Percentiles rank a stretch among this genome's conserved stretches.
phyloP scores from a whole-genome alignment of 2,113 vertebrate species.

The Rhipidura dahli region DNA sequence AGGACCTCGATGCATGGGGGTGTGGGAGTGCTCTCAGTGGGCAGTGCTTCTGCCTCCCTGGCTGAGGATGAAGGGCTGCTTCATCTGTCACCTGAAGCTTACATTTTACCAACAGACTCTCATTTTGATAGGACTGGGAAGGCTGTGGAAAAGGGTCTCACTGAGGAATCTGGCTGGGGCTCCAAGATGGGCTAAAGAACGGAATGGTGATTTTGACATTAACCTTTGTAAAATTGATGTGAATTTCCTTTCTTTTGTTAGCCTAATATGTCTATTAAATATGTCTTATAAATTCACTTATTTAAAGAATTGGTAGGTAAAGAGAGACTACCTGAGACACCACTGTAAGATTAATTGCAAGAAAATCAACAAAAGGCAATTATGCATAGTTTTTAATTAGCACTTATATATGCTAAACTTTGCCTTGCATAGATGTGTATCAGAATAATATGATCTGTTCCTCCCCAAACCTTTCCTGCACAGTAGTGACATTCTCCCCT shows the following conservation, averaged over 20 bases:
- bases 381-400: neutral
- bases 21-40: neutral
- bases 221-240: neutral
- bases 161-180: neutral
- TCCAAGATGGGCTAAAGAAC: neutral
- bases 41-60: neutral
- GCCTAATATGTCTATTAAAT: neutral
- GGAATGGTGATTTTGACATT: neutral
- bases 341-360: neutral
- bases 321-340: neutral
- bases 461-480: neutral
- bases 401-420: accelerated
- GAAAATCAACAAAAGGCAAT: neutral
- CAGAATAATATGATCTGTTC: neutral
- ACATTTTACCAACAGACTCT: neutral
- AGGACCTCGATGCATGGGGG: neutral
- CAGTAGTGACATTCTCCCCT: neutral
- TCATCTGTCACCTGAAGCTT: neutral
- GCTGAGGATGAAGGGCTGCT: neutral
- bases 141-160: neutral
- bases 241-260: neutral
- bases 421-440: neutral
- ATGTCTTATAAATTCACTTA: neutral
- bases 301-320: neutral
- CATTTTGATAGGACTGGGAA: neutral